phyloP scores from a whole-genome alignment of 2,888 invertebrate species.

The Apodemia mormo region DNA sequence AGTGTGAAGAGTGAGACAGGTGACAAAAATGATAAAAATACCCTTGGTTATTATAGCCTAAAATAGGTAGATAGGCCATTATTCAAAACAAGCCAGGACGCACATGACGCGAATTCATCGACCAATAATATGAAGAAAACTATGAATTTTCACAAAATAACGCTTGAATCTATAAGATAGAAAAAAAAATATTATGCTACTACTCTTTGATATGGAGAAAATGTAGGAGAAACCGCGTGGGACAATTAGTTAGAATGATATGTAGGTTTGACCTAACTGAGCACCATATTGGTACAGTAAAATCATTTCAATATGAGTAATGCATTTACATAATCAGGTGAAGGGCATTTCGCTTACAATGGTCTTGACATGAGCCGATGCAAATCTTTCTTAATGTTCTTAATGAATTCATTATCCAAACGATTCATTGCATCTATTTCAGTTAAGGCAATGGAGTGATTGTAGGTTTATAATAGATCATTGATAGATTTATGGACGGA shows the following conservation, averaged over 20 bases:
- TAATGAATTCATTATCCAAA: conserved; percentile 16
- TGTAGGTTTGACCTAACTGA: conserved; percentile 13
- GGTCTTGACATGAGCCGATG: conserved; percentile 17
- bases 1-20: too few species aligned
- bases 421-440: conserved; percentile 2
- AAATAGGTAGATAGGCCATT: too few species aligned
- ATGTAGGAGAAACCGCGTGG: too few species aligned
- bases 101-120: too few species aligned
- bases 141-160: too few species aligned
- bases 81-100: too few species aligned
- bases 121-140: too few species aligned
- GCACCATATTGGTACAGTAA: conserved; percentile 12
- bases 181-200: too few species aligned
- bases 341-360: conserved; percentile 40
- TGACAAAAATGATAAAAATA: too few species aligned
- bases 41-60: too few species aligned
- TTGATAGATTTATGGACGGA: conserved; percentile 16
- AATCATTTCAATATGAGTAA: conserved; percentile 39
- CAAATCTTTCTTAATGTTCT: conserved; percentile 17
- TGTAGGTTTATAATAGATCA: conserved; percentile 17
- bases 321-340: conserved; percentile 45
- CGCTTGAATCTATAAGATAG: too few species aligned
- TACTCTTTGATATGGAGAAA: too few species aligned
- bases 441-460: conserved; percentile 5
- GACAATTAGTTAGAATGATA: not conserved